Evolutionary conservation across 1,140 invertebrate species (phyloP), one percentile per base, ranked within the genome.

Genomic region (Plectus sambesii): DNA sequence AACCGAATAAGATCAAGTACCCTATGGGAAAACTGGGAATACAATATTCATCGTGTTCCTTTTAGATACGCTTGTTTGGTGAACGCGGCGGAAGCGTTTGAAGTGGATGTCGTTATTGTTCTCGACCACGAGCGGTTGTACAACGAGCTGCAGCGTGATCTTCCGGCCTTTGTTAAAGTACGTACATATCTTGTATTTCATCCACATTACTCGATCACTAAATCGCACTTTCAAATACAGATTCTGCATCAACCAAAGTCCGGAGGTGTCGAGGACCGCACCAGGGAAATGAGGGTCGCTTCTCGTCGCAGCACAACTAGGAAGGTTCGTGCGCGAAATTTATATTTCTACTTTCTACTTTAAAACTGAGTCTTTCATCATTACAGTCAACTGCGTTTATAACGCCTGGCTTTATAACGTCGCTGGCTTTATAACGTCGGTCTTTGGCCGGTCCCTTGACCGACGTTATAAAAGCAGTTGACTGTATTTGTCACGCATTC

Each of bases 71-170:
- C 73, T 38, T 68, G 68, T 22, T 51, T 77, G 2, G 68, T 75
- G 6, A 84, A 92, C 62, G 81, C 86, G 3, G 86, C 87, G 0
- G 81, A 86, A 63, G 83, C 84, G 4, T 97, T 97, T 73, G 85
- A 93, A 76, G 87, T 72, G 2, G 87, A 93, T 69, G 81, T 90
- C 0, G 87, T 98, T 60, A 74, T 97, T 51, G 92, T 98, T 0
- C 68, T 99, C 40, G 93, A 98, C 71, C 90, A 98, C 70, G 90
- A 97, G 71, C 77, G 89, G 62, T 69, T 97, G 1, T 94, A 88
- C 67, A 94, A 86, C 73, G 88, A 97, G 73, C 72, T 98, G 27
- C 81, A 85, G 26, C 74, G 86, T 47, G 90, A 96, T 71, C 82
- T 96, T 77, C 88, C 89, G 0, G 78, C 80, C 26, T 87, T 86